phyloP scores from a whole-genome alignment of 2,888 invertebrate genomes.

The Agonopterix subpropinquella region DNA sequence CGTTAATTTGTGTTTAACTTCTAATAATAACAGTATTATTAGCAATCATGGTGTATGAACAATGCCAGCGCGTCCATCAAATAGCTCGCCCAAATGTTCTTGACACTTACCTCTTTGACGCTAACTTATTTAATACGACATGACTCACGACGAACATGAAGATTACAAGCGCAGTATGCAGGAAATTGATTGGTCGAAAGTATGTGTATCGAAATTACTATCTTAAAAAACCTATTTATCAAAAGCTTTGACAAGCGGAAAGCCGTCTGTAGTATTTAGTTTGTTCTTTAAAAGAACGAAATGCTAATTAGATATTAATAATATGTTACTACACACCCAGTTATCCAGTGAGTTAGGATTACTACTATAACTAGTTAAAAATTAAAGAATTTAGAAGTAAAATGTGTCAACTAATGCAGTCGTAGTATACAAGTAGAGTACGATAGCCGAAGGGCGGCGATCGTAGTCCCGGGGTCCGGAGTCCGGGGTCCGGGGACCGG shows the following conservation, averaged over 20 bases:
- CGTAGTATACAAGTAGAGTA: neutral
- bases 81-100: slow-evolving; percentile 37
- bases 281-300: no score
- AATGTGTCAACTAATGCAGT: neutral
- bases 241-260: no score
- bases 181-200: no score
- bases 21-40: slow-evolving; percentile 62
- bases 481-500: neutral
- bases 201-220: no score
- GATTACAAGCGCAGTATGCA: no score
- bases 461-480: no score
- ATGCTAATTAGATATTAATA: no score
- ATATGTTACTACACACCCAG: no score
- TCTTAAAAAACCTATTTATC: no score
- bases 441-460: slow-evolving; percentile 16
- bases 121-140: slow-evolving; percentile 24
- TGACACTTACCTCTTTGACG: slow-evolving; percentile 52
- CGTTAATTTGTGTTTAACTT: slow-evolving; percentile 22
- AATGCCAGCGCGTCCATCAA: slow-evolving; percentile 44
- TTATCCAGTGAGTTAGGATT: no score
- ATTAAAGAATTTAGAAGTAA: no score
- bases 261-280: no score
- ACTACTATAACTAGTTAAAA: neutral
- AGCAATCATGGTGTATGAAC: slow-evolving; percentile 49
- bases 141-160: neutral